These are phyloP conservation scores for Brotula barbata DNA, from an alignment of 2,797 vertebrate species.

Conservation along the genomic window DNA sequence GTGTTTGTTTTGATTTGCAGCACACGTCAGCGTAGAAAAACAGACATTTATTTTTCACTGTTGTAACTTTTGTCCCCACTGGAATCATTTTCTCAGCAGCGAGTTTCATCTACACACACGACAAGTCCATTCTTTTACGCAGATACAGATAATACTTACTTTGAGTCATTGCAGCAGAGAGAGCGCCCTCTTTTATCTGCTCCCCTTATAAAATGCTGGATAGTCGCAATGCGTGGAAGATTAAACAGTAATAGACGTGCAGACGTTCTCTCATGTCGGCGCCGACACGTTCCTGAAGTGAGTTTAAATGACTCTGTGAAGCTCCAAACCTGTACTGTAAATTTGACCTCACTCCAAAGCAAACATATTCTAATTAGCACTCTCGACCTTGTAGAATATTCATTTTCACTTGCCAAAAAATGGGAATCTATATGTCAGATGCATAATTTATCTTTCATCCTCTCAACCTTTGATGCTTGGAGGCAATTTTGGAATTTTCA, in stretches of 20 bases:
- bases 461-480: constrained; percentile 2
- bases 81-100: constrained; percentile 51
- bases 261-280: constrained; percentile 16
- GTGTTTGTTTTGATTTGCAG: constrained; percentile 26
- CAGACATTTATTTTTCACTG: constrained; percentile 49
- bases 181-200: background rate
- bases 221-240: constrained; percentile 10
- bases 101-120: constrained; percentile 59
- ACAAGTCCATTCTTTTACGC: constrained; percentile 44
- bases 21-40: constrained; percentile 6
- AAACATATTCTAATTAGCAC: background rate
- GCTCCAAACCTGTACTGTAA: background rate
- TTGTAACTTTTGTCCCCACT: constrained; percentile 43
- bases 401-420: constrained; percentile 14
- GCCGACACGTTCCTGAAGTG: background rate
- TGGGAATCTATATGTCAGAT: constrained; percentile 23
- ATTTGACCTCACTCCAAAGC: background rate
- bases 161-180: constrained; percentile 57
- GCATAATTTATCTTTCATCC: constrained; percentile 30
- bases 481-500: constrained; percentile 4
- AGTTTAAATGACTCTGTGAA: background rate
- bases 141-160: constrained; percentile 50
- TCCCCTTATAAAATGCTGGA: background rate
- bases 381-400: constrained; percentile 6
- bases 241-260: background rate